These are phyloP conservation scores for Hyposoter dolosus DNA, from an alignment of 2,888 invertebrate genomes.

Conservation along the genomic window DNA sequence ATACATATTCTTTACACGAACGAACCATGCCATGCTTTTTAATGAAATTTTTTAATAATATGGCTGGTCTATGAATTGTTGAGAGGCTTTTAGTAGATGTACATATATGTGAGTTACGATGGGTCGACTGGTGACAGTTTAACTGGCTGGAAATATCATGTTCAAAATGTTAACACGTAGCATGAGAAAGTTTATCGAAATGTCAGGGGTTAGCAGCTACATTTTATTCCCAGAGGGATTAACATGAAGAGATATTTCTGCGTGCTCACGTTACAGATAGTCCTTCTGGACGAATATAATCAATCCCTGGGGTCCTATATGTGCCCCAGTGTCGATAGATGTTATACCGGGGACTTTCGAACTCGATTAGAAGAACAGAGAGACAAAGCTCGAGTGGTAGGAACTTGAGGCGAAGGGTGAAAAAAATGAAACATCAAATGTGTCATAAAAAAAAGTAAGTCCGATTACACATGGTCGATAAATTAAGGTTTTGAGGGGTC, in stretches of 20 bases:
- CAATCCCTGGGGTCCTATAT: constrained; percentile 43
- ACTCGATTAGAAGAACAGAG: constrained; percentile 32
- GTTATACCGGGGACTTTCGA: constrained; percentile 18
- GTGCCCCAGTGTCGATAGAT: constrained; percentile 34
- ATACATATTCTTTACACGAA: neutral
- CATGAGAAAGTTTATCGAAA: constrained; percentile 81
- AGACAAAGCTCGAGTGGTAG: neutral
- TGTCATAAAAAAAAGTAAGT: neutral
- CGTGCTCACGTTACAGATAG: constrained; percentile 38
- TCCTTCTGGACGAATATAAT: constrained; percentile 39
- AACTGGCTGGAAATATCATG: constrained; percentile 74
- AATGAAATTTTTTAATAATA: neutral
- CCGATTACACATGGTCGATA: neutral
- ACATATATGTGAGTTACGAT: neutral
- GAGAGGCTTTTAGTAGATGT: neutral
- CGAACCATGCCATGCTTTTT: neutral
- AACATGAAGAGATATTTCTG: neutral
- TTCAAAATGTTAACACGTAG: constrained; percentile 72
- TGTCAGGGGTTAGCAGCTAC: constrained; percentile 72
- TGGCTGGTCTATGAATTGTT: neutral
- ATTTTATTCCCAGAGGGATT: constrained; percentile 35
- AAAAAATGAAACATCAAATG: neutral
- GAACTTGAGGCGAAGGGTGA: neutral
- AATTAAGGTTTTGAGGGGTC: neutral
- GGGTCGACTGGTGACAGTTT: neutral